Evolutionary conservation across 2,797 vertebrate genomes (phyloP).

Genomic region (Enteromius treurensis): DNA sequence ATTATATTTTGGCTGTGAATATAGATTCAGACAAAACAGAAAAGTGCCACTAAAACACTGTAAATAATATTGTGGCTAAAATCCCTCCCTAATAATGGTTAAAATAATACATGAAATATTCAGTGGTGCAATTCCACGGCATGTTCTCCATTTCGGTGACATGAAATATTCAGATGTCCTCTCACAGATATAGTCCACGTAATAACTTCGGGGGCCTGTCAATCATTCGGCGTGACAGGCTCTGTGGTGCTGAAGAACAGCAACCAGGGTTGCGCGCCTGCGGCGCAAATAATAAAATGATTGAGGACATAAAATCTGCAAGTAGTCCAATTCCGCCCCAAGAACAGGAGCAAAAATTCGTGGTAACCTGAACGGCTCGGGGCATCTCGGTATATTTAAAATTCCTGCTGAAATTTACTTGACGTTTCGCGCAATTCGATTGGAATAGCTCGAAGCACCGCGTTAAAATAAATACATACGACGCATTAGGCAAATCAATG

Average conservation of each 20-base stretch:
- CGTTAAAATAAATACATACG: not conserved
- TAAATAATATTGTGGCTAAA: not conserved
- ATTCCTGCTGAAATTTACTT: not conserved
- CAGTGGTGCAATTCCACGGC: constrained; percentile 28
- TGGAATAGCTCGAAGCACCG: not conserved
- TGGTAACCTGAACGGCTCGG: not conserved
- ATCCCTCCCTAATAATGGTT: constrained; percentile 8
- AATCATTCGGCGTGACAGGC: constrained; percentile 64
- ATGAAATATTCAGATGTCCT: constrained; percentile 72
- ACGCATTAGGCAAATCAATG: not conserved
- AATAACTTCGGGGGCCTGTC: constrained; percentile 75
- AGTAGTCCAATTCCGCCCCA: constrained; percentile 14
- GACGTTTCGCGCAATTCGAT: not conserved
- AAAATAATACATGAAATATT: constrained; percentile 41
- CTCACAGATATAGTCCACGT: constrained; percentile 71
- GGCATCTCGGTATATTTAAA: not conserved
- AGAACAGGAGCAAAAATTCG: not conserved
- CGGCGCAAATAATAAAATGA: constrained; percentile 33
- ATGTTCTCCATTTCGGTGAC: constrained; percentile 57
- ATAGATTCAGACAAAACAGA: constrained; percentile 23
- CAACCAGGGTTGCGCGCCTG: constrained; percentile 48
- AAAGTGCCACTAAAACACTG: not conserved
- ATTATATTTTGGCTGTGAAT: constrained; percentile 9
- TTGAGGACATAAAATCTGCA: constrained; percentile 24
- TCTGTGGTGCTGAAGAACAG: constrained; percentile 75